These are phyloP conservation scores for Escarpia spicata DNA, from an alignment of 2,888 invertebrate genomes.

Conservation along the genomic window DNA sequence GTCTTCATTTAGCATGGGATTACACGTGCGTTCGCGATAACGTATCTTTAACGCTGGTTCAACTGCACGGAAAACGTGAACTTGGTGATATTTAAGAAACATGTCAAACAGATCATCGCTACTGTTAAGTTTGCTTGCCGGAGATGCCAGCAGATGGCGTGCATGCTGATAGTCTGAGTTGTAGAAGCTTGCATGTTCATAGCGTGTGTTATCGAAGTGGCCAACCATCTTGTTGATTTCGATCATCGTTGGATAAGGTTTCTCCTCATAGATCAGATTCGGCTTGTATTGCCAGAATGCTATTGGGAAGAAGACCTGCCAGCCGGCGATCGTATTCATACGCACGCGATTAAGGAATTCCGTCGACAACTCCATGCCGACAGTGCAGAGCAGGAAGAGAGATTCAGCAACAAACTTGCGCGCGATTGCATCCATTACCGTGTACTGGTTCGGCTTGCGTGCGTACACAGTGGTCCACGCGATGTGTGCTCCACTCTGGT, in stretches of 20 bases:
- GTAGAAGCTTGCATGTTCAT: slow-evolving; percentile 82
- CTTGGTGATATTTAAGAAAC: slow-evolving; percentile 73
- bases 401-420: slow-evolving; percentile 77
- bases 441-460: slow-evolving; percentile 66
- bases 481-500: slow-evolving; percentile 74
- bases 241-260: slow-evolving; percentile 56
- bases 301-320: slow-evolving; percentile 91
- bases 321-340: slow-evolving; percentile 91
- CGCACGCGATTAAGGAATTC: slow-evolving; percentile 88
- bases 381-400: slow-evolving; percentile 53
- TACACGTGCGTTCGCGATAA: slow-evolving; percentile 62
- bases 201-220: slow-evolving; percentile 81
- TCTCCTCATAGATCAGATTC: slow-evolving; percentile 62
- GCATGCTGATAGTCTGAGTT: slow-evolving; percentile 78
- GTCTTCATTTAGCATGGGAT: slow-evolving; percentile 41
- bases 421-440: slow-evolving; percentile 76
- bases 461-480: slow-evolving; percentile 66
- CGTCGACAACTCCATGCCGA: slow-evolving; percentile 56
- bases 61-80: slow-evolving; percentile 79
- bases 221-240: slow-evolving; percentile 70
- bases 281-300: slow-evolving; percentile 90
- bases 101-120: slow-evolving; percentile 72
- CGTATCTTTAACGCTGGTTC: slow-evolving; percentile 80
- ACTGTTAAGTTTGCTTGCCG: slow-evolving; percentile 22
- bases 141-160: slow-evolving; percentile 71